Percentiles rank a stretch among this genome's conserved stretches.
Evolutionary conservation across 2,797 vertebrate genomes (phyloP).

Genomic region (Chelon auratus): DNA sequence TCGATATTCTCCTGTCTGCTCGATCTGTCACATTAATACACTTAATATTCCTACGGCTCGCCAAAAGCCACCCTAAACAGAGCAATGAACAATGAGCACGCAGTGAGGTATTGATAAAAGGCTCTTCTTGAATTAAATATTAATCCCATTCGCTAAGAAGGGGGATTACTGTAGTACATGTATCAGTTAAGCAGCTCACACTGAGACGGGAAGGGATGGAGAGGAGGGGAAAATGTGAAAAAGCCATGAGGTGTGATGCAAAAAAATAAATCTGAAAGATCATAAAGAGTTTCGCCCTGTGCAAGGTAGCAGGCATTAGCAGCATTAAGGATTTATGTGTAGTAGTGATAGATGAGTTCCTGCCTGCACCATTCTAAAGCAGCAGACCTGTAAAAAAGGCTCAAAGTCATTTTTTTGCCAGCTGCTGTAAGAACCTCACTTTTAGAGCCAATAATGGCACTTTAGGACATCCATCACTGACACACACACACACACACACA

Average conservation of each 20-base stretch:
- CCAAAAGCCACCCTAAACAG: constrained; percentile 46
- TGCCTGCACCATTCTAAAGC: constrained; percentile 22
- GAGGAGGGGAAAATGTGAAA: constrained; percentile 9
- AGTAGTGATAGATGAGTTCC: constrained; percentile 19
- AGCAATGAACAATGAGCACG: constrained; percentile 35
- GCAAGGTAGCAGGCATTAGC: constrained; percentile 25
- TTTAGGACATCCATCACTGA: constrained; percentile 58
- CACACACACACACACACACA: constrained; percentile 37
- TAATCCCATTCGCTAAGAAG: constrained; percentile 72
- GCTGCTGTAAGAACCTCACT: constrained; percentile 35
- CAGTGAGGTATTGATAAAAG: constrained; percentile 63
- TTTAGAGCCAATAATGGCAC: constrained; percentile 49
- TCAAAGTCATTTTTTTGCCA: constrained; percentile 48
- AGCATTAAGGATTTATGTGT: constrained; percentile 25
- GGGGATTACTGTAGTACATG: constrained; percentile 69
- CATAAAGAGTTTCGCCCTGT: constrained; percentile 28
- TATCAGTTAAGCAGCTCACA: constrained; percentile 69
- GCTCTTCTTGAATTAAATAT: constrained; percentile 72
- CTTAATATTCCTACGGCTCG: constrained; percentile 15
- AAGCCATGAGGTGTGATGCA: constrained; percentile 1
- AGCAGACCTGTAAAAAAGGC: constrained; percentile 29
- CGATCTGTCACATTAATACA: constrained; percentile 19
- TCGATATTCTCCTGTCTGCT: constrained; percentile 7
- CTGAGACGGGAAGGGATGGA: constrained; percentile 10
- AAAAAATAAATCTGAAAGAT: neutral